Percentiles rank a stretch among this genome's conserved stretches.
Conservation (phyloP, 1,140 invertebrate genomes). For the Lucilia cuprina region DNA sequence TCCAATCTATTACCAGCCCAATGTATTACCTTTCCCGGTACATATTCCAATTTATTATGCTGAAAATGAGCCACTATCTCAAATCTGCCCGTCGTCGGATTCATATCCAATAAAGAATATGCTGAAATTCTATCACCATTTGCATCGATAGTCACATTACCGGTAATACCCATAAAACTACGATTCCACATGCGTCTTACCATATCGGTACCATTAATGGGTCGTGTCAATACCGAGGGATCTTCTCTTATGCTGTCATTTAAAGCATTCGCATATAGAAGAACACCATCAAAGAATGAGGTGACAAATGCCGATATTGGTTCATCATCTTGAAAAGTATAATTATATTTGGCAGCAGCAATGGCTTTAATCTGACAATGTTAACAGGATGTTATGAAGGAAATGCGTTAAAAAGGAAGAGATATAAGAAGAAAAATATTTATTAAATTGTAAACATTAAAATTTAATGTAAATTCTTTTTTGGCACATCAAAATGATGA, state of each 20-base stretch:
- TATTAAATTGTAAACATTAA: background rate
- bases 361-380: slow-evolving; percentile 75
- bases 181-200: slow-evolving; percentile 89
- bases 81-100: slow-evolving; percentile 81
- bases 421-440: background rate
- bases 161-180: slow-evolving; percentile 84
- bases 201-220: slow-evolving; percentile 70
- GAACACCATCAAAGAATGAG: slow-evolving; percentile 93
- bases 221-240: slow-evolving; percentile 66
- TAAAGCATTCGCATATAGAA: slow-evolving; percentile 89
- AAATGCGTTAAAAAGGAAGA: background rate
- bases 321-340: slow-evolving; percentile 75
- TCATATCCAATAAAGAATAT: slow-evolving; percentile 90
- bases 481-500: background rate
- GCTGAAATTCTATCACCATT: slow-evolving; percentile 92
- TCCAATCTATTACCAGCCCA: slow-evolving; percentile 82
- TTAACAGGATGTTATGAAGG: background rate
- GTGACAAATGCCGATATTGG: slow-evolving; percentile 87
- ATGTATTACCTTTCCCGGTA: slow-evolving; percentile 76
- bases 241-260: slow-evolving; percentile 82
- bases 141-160: slow-evolving; percentile 86
- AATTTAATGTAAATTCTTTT: background rate
- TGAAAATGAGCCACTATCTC: slow-evolving; percentile 67
- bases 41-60: slow-evolving; percentile 68
- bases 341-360: slow-evolving; percentile 81